Evolutionary conservation across 2,113 vertebrate genomes (phyloP).

Genomic region (Desmodus rotundus): DNA sequence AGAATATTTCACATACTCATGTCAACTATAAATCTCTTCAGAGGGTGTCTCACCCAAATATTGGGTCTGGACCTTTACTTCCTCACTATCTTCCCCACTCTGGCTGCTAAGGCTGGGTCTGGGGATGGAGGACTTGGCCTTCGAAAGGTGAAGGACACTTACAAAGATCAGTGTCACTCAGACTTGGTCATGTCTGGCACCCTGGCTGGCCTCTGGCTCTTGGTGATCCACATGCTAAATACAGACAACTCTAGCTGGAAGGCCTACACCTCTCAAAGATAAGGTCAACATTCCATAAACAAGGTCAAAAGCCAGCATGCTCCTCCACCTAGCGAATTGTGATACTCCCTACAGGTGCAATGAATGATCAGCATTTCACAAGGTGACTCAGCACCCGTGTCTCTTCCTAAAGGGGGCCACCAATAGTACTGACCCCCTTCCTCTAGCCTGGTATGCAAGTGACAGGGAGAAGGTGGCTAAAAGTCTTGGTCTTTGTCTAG

Average conservation of each 20-base stretch:
- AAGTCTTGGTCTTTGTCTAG: background rate
- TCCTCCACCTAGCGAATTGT: background rate
- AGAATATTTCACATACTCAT: background rate
- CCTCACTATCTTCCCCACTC: background rate
- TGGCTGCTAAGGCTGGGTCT: background rate
- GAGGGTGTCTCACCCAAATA: background rate
- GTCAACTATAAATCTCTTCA: background rate
- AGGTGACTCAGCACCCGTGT: background rate
- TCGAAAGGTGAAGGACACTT: background rate
- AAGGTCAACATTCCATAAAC: background rate
- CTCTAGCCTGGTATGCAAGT: background rate
- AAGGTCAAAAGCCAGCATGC: background rate
- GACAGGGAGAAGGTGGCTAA: rapidly evolving
- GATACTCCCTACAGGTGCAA: rapidly evolving
- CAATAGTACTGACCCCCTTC: rapidly evolving
- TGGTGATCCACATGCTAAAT: background rate
- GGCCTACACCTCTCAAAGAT: background rate
- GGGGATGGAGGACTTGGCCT: background rate
- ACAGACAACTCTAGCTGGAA: background rate
- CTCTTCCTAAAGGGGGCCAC: background rate
- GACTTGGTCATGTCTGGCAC: background rate
- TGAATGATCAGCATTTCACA: too few relatives aligned
- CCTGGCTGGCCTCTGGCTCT: background rate
- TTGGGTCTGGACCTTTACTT: background rate
- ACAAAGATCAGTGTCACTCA: background rate